Conservation (phyloP, 2,797 vertebrate species). For the Darevskia nairensis region DNA sequence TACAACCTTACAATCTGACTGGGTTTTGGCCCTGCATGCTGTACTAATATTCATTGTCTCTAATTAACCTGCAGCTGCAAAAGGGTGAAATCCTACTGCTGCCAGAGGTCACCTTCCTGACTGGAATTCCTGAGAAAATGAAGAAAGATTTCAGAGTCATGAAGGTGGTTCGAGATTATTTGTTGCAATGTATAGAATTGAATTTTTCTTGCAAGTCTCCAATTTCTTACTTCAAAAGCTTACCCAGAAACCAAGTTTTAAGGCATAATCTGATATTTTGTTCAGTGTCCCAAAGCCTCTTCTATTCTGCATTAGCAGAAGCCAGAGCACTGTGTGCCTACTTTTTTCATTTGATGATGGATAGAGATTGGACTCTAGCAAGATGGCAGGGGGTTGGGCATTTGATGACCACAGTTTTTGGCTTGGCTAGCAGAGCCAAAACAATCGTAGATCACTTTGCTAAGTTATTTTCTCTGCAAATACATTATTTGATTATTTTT, state of each 20-base stretch:
- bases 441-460: neutral
- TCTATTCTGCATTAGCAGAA: neutral
- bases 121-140: slow-evolving; percentile 89
- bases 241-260: neutral
- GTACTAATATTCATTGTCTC: accelerated
- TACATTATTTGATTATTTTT: neutral
- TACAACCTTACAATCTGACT: too few species aligned
- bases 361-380: neutral
- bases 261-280: too few species aligned
- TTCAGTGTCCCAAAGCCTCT: neutral
- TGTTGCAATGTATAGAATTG: too few species aligned
- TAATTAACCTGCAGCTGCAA: slow-evolving; percentile 73
- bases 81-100: slow-evolving; percentile 88
- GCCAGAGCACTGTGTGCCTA: neutral
- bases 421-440: neutral
- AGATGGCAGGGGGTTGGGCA: too few species aligned
- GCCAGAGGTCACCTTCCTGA: slow-evolving; percentile 94
- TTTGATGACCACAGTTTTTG: neutral
- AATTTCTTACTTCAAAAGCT: neutral
- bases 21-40: neutral
- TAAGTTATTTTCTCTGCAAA: neutral
- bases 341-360: neutral
- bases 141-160: slow-evolving; percentile 86
- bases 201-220: neutral
- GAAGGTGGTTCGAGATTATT: slow-evolving; percentile 81